A percentile compares a stretch with the other conserved stretches of the same genome.
Conservation (phyloP, 2,888 invertebrate species). For the Plebejus melissa region DNA sequence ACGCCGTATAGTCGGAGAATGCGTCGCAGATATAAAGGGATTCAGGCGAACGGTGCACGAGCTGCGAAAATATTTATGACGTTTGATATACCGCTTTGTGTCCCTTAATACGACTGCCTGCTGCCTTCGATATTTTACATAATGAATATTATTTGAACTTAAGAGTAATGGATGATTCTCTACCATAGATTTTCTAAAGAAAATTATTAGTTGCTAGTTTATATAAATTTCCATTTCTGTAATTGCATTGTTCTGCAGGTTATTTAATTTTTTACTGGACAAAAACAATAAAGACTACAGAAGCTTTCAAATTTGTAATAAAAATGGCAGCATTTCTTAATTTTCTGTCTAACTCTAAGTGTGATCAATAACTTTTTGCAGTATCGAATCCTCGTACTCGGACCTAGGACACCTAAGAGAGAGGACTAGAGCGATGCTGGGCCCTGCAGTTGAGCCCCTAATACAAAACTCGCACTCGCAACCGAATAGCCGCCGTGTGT, state of each 20-base stretch:
- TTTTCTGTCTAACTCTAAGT: background rate
- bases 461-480: conserved; percentile 57
- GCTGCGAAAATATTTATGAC: conserved; percentile 72
- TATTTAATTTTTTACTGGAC: too few relatives aligned
- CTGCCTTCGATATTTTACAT: conserved; percentile 30
- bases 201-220: background rate
- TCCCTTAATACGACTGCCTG: conserved; percentile 42
- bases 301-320: background rate
- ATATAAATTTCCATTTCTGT: too few relatives aligned
- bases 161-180: background rate
- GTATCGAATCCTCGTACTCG: conserved; percentile 71
- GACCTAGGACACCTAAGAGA: conserved; percentile 64
- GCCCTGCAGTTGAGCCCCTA: conserved; percentile 53
- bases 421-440: conserved; percentile 63
- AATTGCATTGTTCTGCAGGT: too few relatives aligned
- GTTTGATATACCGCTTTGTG: conserved; percentile 70
- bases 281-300: too few relatives aligned
- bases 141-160: conserved; percentile 16
- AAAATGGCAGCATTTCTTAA: background rate
- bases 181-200: background rate
- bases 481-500: conserved; percentile 67
- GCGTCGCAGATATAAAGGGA: conserved; percentile 59
- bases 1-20: conserved; percentile 47
- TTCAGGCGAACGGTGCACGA: conserved; percentile 50
- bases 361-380: conserved; percentile 37